These are phyloP conservation scores for Eupelmus urozonus DNA, from an alignment of 2,888 invertebrate species.

Conservation along the genomic window DNA sequence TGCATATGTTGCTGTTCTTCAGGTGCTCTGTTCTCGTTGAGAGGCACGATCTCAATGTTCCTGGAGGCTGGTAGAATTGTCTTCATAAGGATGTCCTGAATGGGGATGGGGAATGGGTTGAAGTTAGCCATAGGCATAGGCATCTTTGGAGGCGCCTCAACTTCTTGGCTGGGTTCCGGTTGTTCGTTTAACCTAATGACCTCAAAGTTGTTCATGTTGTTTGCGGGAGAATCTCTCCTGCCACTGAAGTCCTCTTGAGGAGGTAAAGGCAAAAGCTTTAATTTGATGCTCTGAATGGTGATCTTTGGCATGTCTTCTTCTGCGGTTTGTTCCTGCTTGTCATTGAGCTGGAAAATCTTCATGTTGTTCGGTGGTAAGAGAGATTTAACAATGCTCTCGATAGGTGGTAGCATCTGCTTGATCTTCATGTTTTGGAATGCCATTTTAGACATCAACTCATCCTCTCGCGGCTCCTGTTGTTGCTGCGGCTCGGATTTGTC, in stretches of 20 bases:
- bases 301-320: conserved; percentile 58
- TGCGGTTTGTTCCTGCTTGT: conserved; percentile 45
- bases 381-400: conserved; percentile 46
- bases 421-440: conserved; percentile 39
- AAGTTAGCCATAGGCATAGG: conserved; percentile 44
- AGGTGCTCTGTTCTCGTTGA: conserved; percentile 13
- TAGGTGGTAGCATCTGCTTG: conserved; percentile 49
- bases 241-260: conserved; percentile 48
- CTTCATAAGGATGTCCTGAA: conserved; percentile 56
- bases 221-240: conserved; percentile 4
- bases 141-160: conserved; percentile 53
- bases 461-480: conserved; percentile 30
- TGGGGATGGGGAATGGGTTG: conserved; percentile 48
- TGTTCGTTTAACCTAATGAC: conserved; percentile 51
- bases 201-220: conserved; percentile 40
- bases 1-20: conserved; percentile 40
- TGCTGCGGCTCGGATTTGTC: conserved; percentile 25
- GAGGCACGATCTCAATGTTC: conserved; percentile 51
- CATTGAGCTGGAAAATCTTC: conserved; percentile 52
- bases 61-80: conserved; percentile 41
- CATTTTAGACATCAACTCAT: conserved; percentile 38
- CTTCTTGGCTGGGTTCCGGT: conserved; percentile 54
- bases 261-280: conserved; percentile 50
- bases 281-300: conserved; percentile 57
- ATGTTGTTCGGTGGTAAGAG: conserved; percentile 40